Conservation (phyloP, 2,113 vertebrate species). For the Hylia prasina region DNA sequence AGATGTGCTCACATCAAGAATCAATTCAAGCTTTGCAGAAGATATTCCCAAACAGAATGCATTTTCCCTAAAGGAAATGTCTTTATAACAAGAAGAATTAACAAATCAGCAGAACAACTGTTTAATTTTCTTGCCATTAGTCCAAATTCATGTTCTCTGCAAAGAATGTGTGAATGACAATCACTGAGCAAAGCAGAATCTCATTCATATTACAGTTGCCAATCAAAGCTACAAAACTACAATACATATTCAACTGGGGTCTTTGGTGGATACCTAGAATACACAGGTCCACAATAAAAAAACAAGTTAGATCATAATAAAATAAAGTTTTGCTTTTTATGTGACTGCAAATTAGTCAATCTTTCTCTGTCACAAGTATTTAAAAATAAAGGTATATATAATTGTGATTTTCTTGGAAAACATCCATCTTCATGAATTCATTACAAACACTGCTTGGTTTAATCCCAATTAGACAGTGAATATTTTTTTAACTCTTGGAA, state of each 20-base stretch:
- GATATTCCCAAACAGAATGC: not conserved
- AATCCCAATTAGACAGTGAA: not conserved
- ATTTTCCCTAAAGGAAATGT: conserved; percentile 1
- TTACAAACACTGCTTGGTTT: not conserved
- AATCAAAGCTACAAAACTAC: conserved; percentile 1
- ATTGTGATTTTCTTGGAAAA: not conserved
- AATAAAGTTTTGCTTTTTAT: not conserved
- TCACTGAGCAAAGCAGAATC: not conserved
- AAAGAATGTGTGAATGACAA: conserved; percentile 29
- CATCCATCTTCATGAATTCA: not conserved
- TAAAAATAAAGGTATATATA: not conserved
- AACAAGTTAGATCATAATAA: not conserved
- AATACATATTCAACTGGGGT: not conserved
- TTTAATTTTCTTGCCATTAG: conserved; percentile 48
- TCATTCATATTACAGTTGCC: conserved; percentile 4
- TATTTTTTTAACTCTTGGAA: not conserved
- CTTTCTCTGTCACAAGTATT: not conserved
- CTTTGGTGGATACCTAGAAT: not conserved
- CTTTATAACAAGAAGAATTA: conserved; percentile 34
- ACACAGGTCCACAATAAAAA: not conserved
- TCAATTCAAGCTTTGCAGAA: not conserved
- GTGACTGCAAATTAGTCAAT: not conserved
- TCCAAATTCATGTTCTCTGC: conserved; percentile 4
- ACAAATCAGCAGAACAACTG: conserved; percentile 18
- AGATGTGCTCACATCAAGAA: not conserved